phyloP scores from a whole-genome alignment of 1,140 invertebrate species.

The Xylocopa sonorina region DNA sequence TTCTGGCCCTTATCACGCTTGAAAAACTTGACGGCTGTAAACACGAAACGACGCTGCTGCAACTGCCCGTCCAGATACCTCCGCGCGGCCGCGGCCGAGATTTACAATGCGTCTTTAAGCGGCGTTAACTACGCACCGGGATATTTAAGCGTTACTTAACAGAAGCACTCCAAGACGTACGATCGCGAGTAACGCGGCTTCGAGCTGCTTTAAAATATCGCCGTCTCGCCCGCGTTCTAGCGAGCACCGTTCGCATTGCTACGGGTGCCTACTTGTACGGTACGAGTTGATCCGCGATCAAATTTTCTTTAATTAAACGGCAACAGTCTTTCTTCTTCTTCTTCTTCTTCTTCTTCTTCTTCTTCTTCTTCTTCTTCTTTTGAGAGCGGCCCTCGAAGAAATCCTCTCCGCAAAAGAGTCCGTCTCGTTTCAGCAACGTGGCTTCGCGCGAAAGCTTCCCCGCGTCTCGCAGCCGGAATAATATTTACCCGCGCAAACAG shows the following conservation, averaged over 20 bases:
- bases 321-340: too few relatives aligned
- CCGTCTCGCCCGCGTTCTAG: accelerated
- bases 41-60: slow-evolving; percentile 53
- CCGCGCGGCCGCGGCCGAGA: slow-evolving; percentile 30
- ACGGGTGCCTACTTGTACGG: background rate
- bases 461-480: slow-evolving; percentile 2
- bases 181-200: background rate
- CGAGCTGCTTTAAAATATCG: background rate
- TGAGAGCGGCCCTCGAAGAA: background rate
- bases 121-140: slow-evolving; percentile 34
- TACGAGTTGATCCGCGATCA: background rate
- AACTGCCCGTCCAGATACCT: slow-evolving; percentile 37
- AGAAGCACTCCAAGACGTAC: background rate
- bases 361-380: too few relatives aligned
- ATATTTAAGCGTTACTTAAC: slow-evolving; percentile 37
- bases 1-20: slow-evolving; percentile 51
- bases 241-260: background rate
- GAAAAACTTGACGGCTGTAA: slow-evolving; percentile 67
- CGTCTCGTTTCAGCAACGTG: too few relatives aligned
- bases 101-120: slow-evolving; percentile 55
- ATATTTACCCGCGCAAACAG: slow-evolving; percentile 41
- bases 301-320: background rate
- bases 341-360: too few relatives aligned
- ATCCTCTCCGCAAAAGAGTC: background rate
- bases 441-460: too few relatives aligned